Percentiles rank a stretch among this genome's conserved stretches.
Conservation (phyloP, 92 coral and sea anemone genomes). For the Porites rus region DNA sequence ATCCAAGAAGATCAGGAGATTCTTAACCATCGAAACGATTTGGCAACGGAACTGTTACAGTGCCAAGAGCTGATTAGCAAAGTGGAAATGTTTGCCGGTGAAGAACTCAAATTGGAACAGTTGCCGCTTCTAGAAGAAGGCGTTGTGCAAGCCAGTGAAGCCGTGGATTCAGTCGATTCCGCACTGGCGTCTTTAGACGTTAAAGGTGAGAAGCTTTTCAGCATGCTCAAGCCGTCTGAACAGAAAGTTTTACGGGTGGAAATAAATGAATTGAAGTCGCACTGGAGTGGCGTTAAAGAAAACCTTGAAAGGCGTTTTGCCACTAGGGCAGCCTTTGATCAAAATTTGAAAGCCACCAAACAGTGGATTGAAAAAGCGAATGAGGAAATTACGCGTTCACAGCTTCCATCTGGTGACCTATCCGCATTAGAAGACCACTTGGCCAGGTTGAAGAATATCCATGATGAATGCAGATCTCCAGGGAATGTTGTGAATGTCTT, state of each 20-base stretch:
- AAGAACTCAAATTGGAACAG: conserved; percentile 24
- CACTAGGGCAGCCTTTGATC: conserved; percentile 56
- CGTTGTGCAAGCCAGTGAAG: conserved; percentile 51
- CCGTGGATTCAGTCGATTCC: conserved; percentile 59
- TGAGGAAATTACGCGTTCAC: conserved; percentile 43
- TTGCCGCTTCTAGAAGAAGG: conserved; percentile 50
- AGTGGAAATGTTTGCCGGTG: conserved; percentile 52
- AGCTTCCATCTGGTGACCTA: conserved; percentile 28
- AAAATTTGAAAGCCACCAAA: conserved; percentile 46
- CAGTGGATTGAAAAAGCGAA: conserved; percentile 66
- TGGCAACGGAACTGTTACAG: conserved; percentile 60
- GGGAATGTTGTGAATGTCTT: conserved; percentile 34
- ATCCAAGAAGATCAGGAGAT: conserved; percentile 60
- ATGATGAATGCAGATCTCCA: conserved; percentile 30
- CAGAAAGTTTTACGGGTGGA: conserved; percentile 64
- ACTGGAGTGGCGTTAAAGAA: conserved; percentile 74
- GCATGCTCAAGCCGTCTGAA: conserved; percentile 66
- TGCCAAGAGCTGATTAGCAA: conserved; percentile 70
- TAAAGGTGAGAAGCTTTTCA: conserved; percentile 46
- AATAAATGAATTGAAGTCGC: conserved; percentile 47
- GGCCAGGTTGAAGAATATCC: conserved; percentile 28
- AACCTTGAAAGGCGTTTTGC: conserved; percentile 61
- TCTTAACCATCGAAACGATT: conserved; percentile 42
- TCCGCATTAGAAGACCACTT: conserved; percentile 37
- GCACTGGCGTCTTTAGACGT: conserved; percentile 49